Conservation (phyloP, 2,113 vertebrate species). For the Centropus unirufus region DNA sequence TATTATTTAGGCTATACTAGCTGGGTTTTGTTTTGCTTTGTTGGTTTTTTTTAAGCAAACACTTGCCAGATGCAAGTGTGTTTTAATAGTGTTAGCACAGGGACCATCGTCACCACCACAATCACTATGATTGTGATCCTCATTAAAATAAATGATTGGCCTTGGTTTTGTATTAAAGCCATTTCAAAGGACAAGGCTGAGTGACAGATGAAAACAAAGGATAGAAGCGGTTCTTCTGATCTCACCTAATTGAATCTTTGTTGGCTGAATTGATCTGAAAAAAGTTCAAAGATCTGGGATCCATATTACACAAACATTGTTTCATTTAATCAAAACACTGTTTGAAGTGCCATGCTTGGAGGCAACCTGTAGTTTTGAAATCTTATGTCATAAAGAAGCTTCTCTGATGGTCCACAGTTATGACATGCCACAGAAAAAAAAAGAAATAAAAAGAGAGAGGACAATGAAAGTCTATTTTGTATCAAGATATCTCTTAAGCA, state of each 20-base stretch:
- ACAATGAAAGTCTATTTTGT: constrained; percentile 65
- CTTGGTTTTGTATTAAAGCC: constrained; percentile 64
- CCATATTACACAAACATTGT: constrained; percentile 79
- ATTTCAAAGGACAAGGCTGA: constrained; percentile 74
- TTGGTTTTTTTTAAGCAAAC: not conserved
- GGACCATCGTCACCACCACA: not conserved
- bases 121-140: constrained; percentile 61
- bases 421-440: constrained; percentile 35
- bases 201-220: constrained; percentile 70
- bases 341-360: constrained; percentile 88
- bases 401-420: constrained; percentile 33
- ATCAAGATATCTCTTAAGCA: constrained; percentile 67
- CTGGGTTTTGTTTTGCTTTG: not conserved
- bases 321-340: constrained; percentile 80
- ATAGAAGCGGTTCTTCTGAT: constrained; percentile 76
- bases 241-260: constrained; percentile 89
- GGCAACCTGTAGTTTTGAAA: constrained; percentile 90
- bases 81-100: constrained; percentile 67
- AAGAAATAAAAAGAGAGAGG: constrained; percentile 39
- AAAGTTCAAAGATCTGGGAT: constrained; percentile 87
- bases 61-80: constrained; percentile 43
- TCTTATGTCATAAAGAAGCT: constrained; percentile 77
- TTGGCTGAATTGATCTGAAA: constrained; percentile 78
- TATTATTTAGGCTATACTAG: not conserved
- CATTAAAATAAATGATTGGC: constrained; percentile 73